Evolutionary conservation across 2,113 vertebrate genomes (phyloP), one percentile per base, ranked within the genome.

Genomic region (Cynoglossus semilaevis): DNA sequence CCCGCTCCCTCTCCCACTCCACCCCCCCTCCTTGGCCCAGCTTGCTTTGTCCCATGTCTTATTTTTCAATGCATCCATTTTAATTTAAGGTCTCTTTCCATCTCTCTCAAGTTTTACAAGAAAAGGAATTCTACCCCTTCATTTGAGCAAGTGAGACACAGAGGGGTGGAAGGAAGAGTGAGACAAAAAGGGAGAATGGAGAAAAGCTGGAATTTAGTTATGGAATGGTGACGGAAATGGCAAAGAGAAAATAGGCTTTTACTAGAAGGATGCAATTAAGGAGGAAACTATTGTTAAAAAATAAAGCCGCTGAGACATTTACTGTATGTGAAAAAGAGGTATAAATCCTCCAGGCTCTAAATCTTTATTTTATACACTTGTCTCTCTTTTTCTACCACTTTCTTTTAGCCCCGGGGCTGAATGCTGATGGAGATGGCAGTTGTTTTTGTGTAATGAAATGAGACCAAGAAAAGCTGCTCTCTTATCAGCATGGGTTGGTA

Each of bases 21-120:
- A 55, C 67, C 63, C 18, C 49, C 61, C 70, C 65, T 58, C 56
- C 62, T 53, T 15, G 37, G 18, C 60, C 51, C 46, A 48, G 69
- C 59, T 63, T 19, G 77, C 84, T 89, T 89, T 89, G 87, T 89
- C 70, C 80, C 61, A 14, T 58, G 57, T 79, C 79, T 86, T 88
- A 85, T 84, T 89, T 87, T 88, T 79, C 79, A 81, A 76, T 77
- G 76, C 74, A 85, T 80, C 79, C 78, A 82, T 85, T 90, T 89
- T 85, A 83, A 80, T 82, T 84, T 77, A 84, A 85, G 76, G 64
- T 77, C 70, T 78, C 74, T 77, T 69, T 83, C 67, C 70, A 75
- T 76, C 68, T 72, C 62, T 77, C 67, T 72, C 54, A 62, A 74
- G 67, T 74, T 36, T 79, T 63, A 51, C 56, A 73, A 77, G 77